phyloP scores from a whole-genome alignment of 2,113 vertebrate species.

The Solea solea region DNA sequence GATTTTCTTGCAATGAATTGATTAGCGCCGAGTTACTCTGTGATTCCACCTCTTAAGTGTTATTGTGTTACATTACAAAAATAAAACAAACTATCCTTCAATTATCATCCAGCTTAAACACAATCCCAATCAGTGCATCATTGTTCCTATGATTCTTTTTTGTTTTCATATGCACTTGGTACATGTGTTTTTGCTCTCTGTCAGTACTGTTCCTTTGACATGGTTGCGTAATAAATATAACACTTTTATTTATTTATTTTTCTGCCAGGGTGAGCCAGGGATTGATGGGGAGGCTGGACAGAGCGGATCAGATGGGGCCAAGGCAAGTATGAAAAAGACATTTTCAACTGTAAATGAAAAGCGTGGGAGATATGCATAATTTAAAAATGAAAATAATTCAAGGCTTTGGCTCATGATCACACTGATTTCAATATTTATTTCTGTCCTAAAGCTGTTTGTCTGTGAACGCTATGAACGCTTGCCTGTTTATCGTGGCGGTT shows the following conservation, averaged over 20 bases:
- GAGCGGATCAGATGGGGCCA: slow-evolving; percentile 86
- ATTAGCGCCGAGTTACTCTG: too few species aligned
- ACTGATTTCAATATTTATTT: background rate
- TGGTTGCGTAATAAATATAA: background rate
- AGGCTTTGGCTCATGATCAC: background rate
- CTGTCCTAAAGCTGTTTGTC: background rate
- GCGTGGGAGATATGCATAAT: slow-evolving; percentile 4
- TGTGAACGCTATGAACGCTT: slow-evolving; percentile 18
- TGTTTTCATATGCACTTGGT: background rate
- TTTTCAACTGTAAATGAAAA: background rate
- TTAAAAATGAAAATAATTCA: slow-evolving; percentile 1
- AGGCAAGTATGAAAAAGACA: slow-evolving; percentile 78
- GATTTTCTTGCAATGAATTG: too few species aligned
- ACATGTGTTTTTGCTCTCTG: background rate
- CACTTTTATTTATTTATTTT: slow-evolving; percentile 9
- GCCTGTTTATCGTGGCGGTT: slow-evolving; percentile 15
- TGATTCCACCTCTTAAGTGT: too few species aligned
- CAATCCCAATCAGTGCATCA: too few species aligned
- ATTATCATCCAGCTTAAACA: too few species aligned
- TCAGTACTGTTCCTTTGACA: slow-evolving; percentile 4
- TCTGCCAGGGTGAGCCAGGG: slow-evolving; percentile 88
- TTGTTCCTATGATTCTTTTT: background rate
- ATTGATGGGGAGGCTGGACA: slow-evolving; percentile 89
- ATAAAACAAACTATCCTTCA: too few species aligned
- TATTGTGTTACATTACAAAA: too few species aligned